A percentile compares a stretch with the other conserved stretches of the same genome.
phyloP scores from a whole-genome alignment of 2,888 invertebrate species.

The Achlya flavicornis region DNA sequence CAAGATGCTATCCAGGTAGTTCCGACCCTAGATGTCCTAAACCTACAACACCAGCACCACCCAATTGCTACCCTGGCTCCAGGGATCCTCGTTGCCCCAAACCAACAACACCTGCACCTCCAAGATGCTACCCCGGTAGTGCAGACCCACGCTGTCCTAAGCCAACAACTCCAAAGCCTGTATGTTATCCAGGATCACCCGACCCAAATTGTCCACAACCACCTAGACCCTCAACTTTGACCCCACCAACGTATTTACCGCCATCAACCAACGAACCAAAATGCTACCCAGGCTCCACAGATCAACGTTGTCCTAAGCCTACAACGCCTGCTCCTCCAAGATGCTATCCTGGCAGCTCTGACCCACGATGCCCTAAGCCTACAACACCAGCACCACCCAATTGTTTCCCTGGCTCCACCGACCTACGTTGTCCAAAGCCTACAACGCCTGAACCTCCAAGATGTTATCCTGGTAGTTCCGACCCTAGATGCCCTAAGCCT shows the following conservation, averaged over 20 bases:
- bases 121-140: conserved; percentile 42
- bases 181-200: conserved; percentile 33
- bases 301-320: conserved; percentile 40
- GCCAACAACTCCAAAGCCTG: conserved; percentile 32
- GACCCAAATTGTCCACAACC: conserved; percentile 46
- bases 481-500: conserved; percentile 42
- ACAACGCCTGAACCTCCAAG: conserved; percentile 33
- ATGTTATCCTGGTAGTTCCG: conserved; percentile 47
- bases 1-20: conserved; percentile 47
- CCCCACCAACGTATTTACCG: conserved; percentile 37
- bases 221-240: conserved; percentile 32
- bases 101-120: conserved; percentile 34
- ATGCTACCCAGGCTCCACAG: conserved; percentile 43
- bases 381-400: conserved; percentile 34
- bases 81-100: conserved; percentile 42
- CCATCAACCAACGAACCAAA: conserved; percentile 39
- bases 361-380: conserved; percentile 51
- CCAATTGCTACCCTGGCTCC: conserved; percentile 39
- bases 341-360: conserved; percentile 46
- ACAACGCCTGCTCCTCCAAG: conserved; percentile 32
- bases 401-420: conserved; percentile 22
- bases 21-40: conserved; percentile 45
- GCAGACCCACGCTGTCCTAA: conserved; percentile 56
- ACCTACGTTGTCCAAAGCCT: conserved; percentile 29
- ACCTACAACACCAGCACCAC: conserved; percentile 28